Conservation (phyloP, 2,797 vertebrate species). For the Thripadectes ignobilis region DNA sequence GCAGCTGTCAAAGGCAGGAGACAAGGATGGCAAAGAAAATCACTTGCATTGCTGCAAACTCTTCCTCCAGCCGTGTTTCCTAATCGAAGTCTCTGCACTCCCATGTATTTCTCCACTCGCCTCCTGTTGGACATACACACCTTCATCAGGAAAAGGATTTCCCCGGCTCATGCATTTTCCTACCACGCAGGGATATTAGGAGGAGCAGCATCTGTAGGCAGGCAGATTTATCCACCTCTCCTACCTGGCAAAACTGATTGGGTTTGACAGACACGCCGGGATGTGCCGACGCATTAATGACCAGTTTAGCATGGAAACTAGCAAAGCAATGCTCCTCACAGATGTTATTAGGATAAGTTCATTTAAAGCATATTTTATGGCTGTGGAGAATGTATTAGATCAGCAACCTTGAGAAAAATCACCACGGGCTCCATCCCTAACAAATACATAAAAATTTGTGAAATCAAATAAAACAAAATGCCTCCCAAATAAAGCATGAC, state of each 20-base stretch:
- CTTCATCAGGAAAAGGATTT: not conserved
- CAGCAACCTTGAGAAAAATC: not conserved
- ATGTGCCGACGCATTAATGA: conserved; percentile 47
- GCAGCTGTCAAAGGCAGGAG: conserved; percentile 10
- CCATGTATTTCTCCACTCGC: accelerated
- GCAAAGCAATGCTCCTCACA: not conserved
- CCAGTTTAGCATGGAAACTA: conserved; percentile 51
- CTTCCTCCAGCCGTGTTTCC: not conserved
- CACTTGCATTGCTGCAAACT: conserved; percentile 12
- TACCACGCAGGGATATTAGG: not conserved
- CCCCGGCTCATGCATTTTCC: not conserved
- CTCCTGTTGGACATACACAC: accelerated
- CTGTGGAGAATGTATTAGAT: not conserved
- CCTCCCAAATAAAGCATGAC: not conserved
- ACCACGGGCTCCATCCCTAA: not conserved
- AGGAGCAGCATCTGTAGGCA: not conserved
- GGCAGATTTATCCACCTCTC: conserved; percentile 42
- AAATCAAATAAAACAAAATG: not conserved
- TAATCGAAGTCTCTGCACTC: not conserved
- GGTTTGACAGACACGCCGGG: conserved; percentile 31
- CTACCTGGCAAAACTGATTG: conserved; percentile 18
- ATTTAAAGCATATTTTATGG: conserved; percentile 6
- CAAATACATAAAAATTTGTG: not conserved
- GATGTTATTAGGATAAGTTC: not conserved
- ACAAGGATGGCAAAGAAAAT: not conserved